Evolutionary conservation across 1,140 invertebrate genomes (phyloP).

Genomic region (Oryzaephilus surinamensis): DNA sequence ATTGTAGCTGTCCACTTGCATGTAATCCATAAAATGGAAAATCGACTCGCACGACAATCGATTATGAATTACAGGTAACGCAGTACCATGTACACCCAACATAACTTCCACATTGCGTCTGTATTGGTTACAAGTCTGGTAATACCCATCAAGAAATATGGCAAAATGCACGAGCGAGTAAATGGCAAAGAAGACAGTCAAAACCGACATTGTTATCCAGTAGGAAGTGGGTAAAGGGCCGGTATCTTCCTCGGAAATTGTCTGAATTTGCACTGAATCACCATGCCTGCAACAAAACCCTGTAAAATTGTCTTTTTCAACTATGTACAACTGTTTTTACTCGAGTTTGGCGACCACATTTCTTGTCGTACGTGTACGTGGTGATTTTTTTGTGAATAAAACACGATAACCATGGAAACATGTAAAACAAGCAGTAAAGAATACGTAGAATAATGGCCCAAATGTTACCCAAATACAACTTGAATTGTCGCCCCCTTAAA

Average conservation of each 20-base stretch:
- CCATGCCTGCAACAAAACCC: slow-evolving; percentile 29
- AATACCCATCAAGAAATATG: slow-evolving; percentile 42
- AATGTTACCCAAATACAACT: slow-evolving; percentile 43
- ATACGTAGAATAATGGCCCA: slow-evolving; percentile 35
- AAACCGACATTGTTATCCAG: slow-evolving; percentile 38
- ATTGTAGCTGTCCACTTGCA: slow-evolving; percentile 40
- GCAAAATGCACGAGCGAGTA: slow-evolving; percentile 40
- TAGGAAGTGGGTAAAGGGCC: slow-evolving; percentile 33
- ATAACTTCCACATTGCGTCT: slow-evolving; percentile 36
- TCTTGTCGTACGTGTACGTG: slow-evolving; percentile 23
- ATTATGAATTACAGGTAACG: slow-evolving; percentile 39
- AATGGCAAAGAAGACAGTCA: slow-evolving; percentile 36
- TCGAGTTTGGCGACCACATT: background rate
- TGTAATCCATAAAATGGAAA: slow-evolving; percentile 51
- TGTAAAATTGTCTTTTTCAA: background rate
- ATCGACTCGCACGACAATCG: slow-evolving; percentile 44
- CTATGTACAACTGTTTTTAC: background rate
- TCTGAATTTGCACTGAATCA: slow-evolving; percentile 32
- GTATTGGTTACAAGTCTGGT: slow-evolving; percentile 44
- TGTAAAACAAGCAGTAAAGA: slow-evolving; percentile 36
- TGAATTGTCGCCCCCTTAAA: slow-evolving; percentile 37
- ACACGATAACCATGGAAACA: slow-evolving; percentile 44
- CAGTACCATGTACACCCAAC: slow-evolving; percentile 35
- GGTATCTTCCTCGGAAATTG: slow-evolving; percentile 34
- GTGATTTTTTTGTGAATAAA: slow-evolving; percentile 34